Conservation (phyloP, 1,140 invertebrate species). For the Drosophila equinoxialis region DNA sequence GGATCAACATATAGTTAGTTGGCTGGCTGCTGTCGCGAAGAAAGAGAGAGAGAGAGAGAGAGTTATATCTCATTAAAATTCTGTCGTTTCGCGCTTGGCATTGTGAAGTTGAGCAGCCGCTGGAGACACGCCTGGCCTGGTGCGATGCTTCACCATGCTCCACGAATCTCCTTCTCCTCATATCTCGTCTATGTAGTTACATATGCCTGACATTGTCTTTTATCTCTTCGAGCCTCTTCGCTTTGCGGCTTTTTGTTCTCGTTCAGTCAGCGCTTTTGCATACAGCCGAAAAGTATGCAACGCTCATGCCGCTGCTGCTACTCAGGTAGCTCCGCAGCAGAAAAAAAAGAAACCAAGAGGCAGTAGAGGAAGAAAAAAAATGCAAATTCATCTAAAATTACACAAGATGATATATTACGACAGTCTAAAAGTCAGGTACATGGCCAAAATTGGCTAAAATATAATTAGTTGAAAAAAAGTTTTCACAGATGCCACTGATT, state of each 20-base stretch:
- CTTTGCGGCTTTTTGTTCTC: constrained; percentile 26
- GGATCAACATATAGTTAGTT: constrained; percentile 38
- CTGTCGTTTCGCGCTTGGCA: constrained; percentile 46
- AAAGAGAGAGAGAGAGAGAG: neutral
- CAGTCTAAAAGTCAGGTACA: constrained; percentile 36
- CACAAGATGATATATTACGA: constrained; percentile 61
- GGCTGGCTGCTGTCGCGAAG: constrained; percentile 29
- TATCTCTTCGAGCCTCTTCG: constrained; percentile 30
- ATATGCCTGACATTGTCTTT: constrained; percentile 51
- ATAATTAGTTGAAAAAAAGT: constrained; percentile 62
- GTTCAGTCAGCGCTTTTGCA: constrained; percentile 61
- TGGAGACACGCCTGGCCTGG: constrained; percentile 20
- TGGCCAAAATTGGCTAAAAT: constrained; percentile 56
- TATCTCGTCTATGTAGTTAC: neutral
- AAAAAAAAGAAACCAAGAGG: neutral
- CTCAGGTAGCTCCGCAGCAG: constrained; percentile 43
- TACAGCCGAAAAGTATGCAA: constrained; percentile 27
- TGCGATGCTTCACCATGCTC: constrained; percentile 12
- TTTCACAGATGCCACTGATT: constrained; percentile 48
- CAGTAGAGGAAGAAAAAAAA: constrained; percentile 42
- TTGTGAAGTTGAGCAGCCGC: constrained; percentile 31
- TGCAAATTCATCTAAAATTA: constrained; percentile 72
- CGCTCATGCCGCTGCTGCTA: neutral
- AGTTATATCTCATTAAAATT: constrained; percentile 76
- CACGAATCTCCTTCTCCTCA: neutral